phyloP scores from a whole-genome alignment of 2,888 invertebrate genomes.

The Hydriomena furcata region DNA sequence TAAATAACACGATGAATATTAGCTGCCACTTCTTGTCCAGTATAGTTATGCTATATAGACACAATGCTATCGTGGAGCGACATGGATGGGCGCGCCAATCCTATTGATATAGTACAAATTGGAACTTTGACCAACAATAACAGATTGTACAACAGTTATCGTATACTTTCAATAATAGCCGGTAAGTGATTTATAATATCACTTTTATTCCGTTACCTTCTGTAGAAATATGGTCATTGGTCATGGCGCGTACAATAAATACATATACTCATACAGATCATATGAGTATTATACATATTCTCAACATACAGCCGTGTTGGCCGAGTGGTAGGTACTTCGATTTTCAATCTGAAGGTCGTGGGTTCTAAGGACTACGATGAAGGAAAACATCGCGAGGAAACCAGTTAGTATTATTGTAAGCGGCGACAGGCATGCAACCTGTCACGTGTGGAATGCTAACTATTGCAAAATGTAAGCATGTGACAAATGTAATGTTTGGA shows the following conservation, averaged over 20 bases:
- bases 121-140: constrained; percentile 44
- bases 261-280: neutral
- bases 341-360: no score
- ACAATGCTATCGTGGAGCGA: constrained; percentile 17
- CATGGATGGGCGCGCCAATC: constrained; percentile 35
- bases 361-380: no score
- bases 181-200: constrained; percentile 5
- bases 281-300: neutral
- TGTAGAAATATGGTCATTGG: no score
- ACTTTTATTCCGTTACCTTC: neutral
- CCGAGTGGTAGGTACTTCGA: no score
- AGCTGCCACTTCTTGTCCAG: constrained; percentile 15
- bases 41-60: constrained; percentile 7
- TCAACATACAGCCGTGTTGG: no score
- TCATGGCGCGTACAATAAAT: neutral
- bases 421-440: no score
- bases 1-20: constrained; percentile 50
- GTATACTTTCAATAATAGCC: neutral
- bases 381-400: no score
- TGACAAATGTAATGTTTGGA: no score
- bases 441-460: no score
- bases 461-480: no score
- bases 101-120: constrained; percentile 40
- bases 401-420: no score
- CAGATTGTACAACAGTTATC: constrained; percentile 17